Conservation (phyloP, 2,797 vertebrate genomes). For the Streptopelia turtur region DNA sequence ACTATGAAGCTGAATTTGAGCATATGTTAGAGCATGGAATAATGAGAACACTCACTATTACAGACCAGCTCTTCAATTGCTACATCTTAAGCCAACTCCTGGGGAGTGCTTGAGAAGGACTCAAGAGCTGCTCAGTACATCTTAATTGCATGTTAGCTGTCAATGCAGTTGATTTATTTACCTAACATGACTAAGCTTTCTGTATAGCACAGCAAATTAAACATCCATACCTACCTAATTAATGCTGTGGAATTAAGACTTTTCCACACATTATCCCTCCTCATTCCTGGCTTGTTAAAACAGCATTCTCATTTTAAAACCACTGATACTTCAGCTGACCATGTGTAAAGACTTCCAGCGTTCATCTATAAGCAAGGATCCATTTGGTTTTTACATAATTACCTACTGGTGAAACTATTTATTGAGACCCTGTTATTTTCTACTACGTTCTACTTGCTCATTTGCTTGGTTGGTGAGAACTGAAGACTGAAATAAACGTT, state of each 20-base stretch:
- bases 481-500: conserved; percentile 12
- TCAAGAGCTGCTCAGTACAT: not conserved
- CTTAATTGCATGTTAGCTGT: not conserved
- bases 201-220: not conserved
- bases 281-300: not conserved
- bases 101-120: not conserved
- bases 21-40: not conserved
- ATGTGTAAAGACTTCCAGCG: not conserved
- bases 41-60: not conserved
- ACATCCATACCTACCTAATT: not conserved
- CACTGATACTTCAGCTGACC: not conserved
- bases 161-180: not conserved
- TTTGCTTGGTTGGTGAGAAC: not conserved
- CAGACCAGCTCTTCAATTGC: not conserved
- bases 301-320: not conserved
- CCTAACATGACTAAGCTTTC: not conserved
- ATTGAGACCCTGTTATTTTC: not conserved
- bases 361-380: not conserved
- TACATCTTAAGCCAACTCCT: not conserved
- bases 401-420: not conserved
- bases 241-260: not conserved
- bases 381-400: not conserved
- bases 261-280: not conserved
- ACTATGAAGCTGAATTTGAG: not conserved
- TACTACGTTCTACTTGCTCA: not conserved